phyloP scores from a whole-genome alignment of 2,797 vertebrate species.

The Acrossocheilus fasciatus region DNA sequence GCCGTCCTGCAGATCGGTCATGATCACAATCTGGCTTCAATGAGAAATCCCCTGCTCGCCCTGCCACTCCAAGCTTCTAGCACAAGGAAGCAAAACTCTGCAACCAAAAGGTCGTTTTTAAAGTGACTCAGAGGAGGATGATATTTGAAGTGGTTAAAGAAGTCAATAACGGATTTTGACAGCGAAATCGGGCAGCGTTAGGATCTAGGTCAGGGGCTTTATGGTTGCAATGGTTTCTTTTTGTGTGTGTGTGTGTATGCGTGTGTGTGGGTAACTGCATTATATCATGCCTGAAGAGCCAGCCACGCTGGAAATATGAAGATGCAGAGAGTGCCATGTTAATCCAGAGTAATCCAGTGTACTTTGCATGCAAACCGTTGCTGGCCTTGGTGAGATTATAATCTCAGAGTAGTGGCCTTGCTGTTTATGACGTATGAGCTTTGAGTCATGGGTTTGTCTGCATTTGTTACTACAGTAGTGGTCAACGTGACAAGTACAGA shows the following conservation, averaged over 20 bases:
- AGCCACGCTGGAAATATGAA: slow-evolving; percentile 7
- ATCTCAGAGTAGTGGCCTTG: neutral
- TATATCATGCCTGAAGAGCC: slow-evolving; percentile 32
- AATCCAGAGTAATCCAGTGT: slow-evolving; percentile 48
- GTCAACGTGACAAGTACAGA: neutral
- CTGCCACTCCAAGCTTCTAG: slow-evolving; percentile 33
- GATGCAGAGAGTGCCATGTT: slow-evolving; percentile 33
- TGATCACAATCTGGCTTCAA: neutral
- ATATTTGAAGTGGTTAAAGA: slow-evolving; percentile 48
- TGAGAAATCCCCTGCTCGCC: slow-evolving; percentile 40
- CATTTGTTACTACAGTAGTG: neutral
- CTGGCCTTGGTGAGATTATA: neutral
- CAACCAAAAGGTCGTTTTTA: slow-evolving; percentile 19
- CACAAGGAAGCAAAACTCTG: slow-evolving; percentile 19
- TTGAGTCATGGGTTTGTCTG: neutral
- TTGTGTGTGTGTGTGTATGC: slow-evolving; percentile 28
- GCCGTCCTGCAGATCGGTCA: neutral
- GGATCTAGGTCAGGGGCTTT: slow-evolving; percentile 31
- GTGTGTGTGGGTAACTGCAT: slow-evolving; percentile 39
- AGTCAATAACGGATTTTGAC: slow-evolving; percentile 45
- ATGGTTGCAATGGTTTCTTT: slow-evolving; percentile 24
- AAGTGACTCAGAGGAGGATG: slow-evolving; percentile 26
- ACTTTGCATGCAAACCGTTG: slow-evolving; percentile 12
- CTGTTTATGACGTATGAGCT: neutral
- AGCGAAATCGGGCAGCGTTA: slow-evolving; percentile 30